phyloP scores from a whole-genome alignment of 2,888 invertebrate species.

The Pristionchus entomophagus region DNA sequence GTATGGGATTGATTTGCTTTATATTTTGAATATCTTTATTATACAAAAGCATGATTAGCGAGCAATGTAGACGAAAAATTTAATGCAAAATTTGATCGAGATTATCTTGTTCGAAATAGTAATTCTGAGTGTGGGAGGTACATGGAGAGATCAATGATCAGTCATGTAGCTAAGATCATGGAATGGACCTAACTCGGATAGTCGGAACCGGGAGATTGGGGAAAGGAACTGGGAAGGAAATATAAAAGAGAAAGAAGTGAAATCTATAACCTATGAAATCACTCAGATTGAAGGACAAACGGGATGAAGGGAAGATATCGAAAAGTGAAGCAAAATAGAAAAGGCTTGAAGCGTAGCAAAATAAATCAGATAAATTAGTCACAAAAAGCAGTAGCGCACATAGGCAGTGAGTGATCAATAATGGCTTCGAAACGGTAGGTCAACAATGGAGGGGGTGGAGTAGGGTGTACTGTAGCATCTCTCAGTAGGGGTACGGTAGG shows the following conservation, averaged over 20 bases:
- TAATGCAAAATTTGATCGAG: constrained; percentile 30
- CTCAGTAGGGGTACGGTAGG: not conserved
- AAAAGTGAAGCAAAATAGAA: constrained; percentile 29
- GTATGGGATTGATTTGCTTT: no score
- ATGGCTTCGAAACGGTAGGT: not conserved
- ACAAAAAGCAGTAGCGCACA: not conserved
- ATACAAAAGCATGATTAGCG: not conserved
- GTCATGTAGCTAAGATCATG: not conserved
- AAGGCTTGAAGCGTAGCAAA: not conserved
- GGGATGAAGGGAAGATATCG: not conserved
- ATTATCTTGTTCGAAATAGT: not conserved
- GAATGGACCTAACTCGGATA: not conserved
- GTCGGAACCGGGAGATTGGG: not conserved
- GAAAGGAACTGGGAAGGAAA: not conserved
- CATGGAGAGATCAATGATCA: not conserved
- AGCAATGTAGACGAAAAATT: not conserved
- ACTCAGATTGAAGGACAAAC: not conserved
- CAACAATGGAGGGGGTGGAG: not conserved
- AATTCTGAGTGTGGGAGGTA: not conserved
- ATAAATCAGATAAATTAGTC: not conserved
- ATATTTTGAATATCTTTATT: constrained; percentile 1
- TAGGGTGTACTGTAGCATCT: not conserved
- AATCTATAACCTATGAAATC: not conserved
- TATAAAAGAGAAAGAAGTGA: no score
- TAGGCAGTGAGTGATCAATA: not conserved